A percentile compares a stretch with the other conserved stretches of the same genome.
Evolutionary conservation across 2,113 vertebrate species (phyloP).

Genomic region (Anarrhichthys ocellatus): DNA sequence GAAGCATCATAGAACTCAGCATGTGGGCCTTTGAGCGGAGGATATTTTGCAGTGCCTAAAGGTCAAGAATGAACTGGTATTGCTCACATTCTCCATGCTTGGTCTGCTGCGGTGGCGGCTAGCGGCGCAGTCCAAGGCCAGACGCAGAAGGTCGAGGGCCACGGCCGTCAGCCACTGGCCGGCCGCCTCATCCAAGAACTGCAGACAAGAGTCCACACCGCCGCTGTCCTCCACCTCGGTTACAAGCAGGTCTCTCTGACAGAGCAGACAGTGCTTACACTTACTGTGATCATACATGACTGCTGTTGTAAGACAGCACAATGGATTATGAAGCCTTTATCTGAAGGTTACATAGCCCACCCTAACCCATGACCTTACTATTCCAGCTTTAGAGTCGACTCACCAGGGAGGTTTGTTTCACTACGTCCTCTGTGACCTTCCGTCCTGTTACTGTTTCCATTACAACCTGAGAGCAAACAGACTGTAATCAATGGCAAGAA

Average conservation of each 20-base stretch:
- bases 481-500: neutral
- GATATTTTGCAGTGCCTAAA: neutral
- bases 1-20: neutral
- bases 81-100: conserved; percentile 62
- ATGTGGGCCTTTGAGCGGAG: neutral
- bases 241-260: conserved; percentile 76
- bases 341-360: neutral
- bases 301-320: neutral
- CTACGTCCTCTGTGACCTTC: conserved; percentile 71
- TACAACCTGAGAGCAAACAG: conserved; percentile 71
- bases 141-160: conserved; percentile 72
- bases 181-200: conserved; percentile 76
- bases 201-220: conserved; percentile 76
- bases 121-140: conserved; percentile 67
- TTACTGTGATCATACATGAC: neutral
- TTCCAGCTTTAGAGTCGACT: conserved; percentile 33
- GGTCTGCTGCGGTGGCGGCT: conserved; percentile 74
- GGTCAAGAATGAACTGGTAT: neutral
- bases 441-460: conserved; percentile 82
- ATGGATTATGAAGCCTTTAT: neutral
- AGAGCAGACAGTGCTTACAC: neutral
- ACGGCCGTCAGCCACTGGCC: conserved; percentile 71
- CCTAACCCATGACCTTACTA: too few species aligned
- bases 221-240: conserved; percentile 79
- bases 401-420: conserved; percentile 78